Percentiles rank a stretch among this genome's conserved stretches.
Evolutionary conservation across 2,888 invertebrate species (phyloP).

Genomic region (Acronicta aceris): DNA sequence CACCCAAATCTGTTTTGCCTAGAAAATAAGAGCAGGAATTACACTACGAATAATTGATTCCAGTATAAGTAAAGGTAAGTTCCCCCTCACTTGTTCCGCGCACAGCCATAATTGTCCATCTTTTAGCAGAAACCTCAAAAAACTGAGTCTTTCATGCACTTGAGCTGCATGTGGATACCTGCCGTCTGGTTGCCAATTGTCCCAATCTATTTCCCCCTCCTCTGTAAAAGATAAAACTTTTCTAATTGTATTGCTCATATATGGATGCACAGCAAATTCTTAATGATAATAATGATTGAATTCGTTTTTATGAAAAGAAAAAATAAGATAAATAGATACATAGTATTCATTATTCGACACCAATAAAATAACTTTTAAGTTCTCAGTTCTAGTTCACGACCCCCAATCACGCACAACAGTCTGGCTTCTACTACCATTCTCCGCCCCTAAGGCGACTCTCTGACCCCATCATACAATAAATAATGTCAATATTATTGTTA

Average conservation of each 20-base stretch:
- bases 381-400: too few species aligned
- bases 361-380: too few species aligned
- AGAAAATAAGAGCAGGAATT: conserved; percentile 54
- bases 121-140: conserved; percentile 96
- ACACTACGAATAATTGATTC: conserved; percentile 37
- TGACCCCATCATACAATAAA: too few species aligned
- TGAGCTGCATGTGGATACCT: conserved; percentile 97
- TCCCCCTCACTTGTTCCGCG: conserved; percentile 92
- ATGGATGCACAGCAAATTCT: too few species aligned
- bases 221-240: conserved; percentile 78
- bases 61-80: conserved; percentile 25
- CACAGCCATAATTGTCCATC: conserved; percentile 99
- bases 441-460: too few species aligned
- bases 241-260: neutral
- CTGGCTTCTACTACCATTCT: too few species aligned
- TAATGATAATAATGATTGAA: too few species aligned
- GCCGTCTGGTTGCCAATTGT: conserved; percentile 94
- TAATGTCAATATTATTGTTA: too few species aligned
- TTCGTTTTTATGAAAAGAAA: too few species aligned
- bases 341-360: too few species aligned
- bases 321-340: too few species aligned
- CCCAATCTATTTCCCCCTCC: conserved; percentile 94
- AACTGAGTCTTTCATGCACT: conserved; percentile 97
- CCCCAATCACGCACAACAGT: too few species aligned
- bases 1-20: conserved; percentile 98